Conservation (phyloP, 1,140 invertebrate species). For the Elymnias hypermnestra region DNA sequence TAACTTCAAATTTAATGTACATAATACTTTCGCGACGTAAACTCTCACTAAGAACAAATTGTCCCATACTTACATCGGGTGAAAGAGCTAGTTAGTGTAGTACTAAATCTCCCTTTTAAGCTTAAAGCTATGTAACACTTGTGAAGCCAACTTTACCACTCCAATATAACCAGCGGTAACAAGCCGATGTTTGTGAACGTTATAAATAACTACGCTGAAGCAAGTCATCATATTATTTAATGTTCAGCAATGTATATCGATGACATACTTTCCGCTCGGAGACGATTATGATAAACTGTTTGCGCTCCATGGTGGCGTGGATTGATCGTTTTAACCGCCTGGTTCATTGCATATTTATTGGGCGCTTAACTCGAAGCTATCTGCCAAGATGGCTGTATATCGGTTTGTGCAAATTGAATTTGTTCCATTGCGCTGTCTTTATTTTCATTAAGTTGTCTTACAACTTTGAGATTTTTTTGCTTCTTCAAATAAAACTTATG, state of each 20-base stretch:
- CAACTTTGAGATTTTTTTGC: too few species aligned
- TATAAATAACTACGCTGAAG: conserved; percentile 3
- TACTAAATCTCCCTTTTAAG: too few species aligned
- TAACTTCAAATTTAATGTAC: too few species aligned
- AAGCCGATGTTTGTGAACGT: not conserved
- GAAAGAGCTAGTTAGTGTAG: too few species aligned
- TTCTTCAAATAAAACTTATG: too few species aligned
- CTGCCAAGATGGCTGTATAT: conserved; percentile 25
- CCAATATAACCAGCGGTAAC: too few species aligned
- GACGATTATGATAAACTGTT: conserved; percentile 30
- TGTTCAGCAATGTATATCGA: conserved; percentile 7
- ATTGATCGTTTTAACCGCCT: conserved; percentile 27
- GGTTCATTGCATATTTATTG: conserved; percentile 34
- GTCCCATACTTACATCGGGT: too few species aligned
- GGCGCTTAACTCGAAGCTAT: conserved; percentile 21
- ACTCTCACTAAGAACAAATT: too few species aligned
- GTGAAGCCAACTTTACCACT: too few species aligned
- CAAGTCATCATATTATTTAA: conserved; percentile 9
- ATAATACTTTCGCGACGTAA: too few species aligned
- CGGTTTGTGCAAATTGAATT: conserved; percentile 27
- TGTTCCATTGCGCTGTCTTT: conserved; percentile 8
- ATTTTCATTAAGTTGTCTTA: too few species aligned
- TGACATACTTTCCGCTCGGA: conserved; percentile 16
- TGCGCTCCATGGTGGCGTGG: conserved; percentile 20
- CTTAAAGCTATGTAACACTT: too few species aligned